Evolutionary conservation across 2,888 invertebrate species (phyloP), one percentile per base, ranked within the genome.

Genomic region (Drosophila niveifrons): DNA sequence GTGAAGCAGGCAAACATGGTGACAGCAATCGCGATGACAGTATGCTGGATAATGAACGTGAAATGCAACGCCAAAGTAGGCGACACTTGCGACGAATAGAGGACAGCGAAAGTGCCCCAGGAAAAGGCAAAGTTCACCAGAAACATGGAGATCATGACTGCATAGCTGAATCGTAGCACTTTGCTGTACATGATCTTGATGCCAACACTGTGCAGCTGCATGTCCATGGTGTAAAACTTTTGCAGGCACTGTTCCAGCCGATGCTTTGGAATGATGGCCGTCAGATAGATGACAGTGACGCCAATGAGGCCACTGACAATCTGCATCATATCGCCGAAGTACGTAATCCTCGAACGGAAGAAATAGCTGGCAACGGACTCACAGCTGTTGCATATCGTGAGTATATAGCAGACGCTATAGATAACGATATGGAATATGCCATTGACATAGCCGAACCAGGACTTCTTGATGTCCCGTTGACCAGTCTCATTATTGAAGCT

Each of bases 341-440:
- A 82, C 2, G 92, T 90, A 23, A 92, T 89, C 8, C 88, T 85
- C 8, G 92, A 90, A 10, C 90, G 90, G 53, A 92, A 91, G 50
- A 92, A 91, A 63, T 92, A 92, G 8, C 92, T 91, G 29, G 91
- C 91, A 2, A 92, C 87, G 0, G 92, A 91, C 67, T 92, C 92
- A 59, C 88, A 90, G 56, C 87, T 77, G 59, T 92, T 91, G 3
- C 70, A 29, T n/a, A 92, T 67, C 2, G 92, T 91, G 0, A 90
- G 3, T 2, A 78, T 55, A 56, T 92, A 92, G 69, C 91, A 91
- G 3, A 85, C 61, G 1, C 66, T 74, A 50, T 90, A 92, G 0
- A 89, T 2, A 0, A 68, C 64, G 1, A 90, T 81, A 13, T 91
- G 91, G 2, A 80, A 8, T 2, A 87, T 62, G n/a, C 88, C 88